phyloP scores from a whole-genome alignment of 2,113 vertebrate species.

The Pao palembangensis region DNA sequence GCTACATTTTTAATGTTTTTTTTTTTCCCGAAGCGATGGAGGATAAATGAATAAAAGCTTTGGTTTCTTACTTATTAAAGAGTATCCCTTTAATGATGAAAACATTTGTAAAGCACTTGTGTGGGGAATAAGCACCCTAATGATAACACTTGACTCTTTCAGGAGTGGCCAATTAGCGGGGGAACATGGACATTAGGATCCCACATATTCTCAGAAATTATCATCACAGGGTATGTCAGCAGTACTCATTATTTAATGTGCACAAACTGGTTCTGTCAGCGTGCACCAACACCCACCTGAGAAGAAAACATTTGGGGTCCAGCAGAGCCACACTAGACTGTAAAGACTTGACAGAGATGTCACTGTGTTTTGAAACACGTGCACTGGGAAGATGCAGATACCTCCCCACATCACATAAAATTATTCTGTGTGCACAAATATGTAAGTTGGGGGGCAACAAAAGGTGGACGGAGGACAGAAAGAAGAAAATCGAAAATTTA shows the following conservation, averaged over 20 bases:
- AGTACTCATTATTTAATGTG: background rate
- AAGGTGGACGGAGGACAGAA: too few species aligned
- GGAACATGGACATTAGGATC: conserved; percentile 94
- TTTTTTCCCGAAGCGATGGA: too few species aligned
- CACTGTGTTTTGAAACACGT: conserved; percentile 34
- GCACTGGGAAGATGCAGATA: conserved; percentile 13
- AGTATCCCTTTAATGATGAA: too few species aligned
- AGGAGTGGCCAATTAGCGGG: conserved; percentile 96
- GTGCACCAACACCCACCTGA: background rate
- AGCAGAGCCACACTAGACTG: background rate
- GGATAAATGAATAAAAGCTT: too few species aligned
- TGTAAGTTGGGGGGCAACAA: too few species aligned
- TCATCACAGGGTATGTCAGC: conserved; percentile 91
- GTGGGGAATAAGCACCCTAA: background rate
- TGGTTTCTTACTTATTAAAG: too few species aligned
- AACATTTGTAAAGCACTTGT: background rate
- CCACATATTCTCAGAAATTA: conserved; percentile 93
- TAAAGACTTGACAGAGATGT: conserved; percentile 13
- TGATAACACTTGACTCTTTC: conserved; percentile 26
- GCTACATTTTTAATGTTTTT: too few species aligned
- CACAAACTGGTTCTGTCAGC: background rate
- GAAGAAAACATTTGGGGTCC: background rate
- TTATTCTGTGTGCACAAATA: conserved; percentile 4
- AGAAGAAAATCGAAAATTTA: too few species aligned
- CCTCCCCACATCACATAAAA: conserved; percentile 11